These are phyloP conservation scores for Okamejei kenojei DNA, from an alignment of 2,797 vertebrate genomes.

Conservation along the genomic window DNA sequence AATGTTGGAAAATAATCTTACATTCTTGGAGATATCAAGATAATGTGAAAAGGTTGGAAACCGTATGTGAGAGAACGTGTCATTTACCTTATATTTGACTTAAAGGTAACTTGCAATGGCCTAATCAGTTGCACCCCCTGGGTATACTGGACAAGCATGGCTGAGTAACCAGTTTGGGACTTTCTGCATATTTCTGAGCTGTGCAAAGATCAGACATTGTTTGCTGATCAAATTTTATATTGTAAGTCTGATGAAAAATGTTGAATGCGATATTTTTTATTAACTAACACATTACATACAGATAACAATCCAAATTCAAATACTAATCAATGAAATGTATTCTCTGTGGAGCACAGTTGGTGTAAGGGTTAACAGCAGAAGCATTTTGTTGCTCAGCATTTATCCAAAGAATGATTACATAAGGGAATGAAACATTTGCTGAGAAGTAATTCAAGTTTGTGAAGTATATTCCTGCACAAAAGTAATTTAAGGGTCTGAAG, in stretches of 20 bases:
- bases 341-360: neutral
- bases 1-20: neutral
- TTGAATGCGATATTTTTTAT: neutral
- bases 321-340: neutral
- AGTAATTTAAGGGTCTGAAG: constrained; percentile 19
- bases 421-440: neutral
- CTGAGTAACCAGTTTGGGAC: neutral
- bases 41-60: neutral
- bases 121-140: neutral
- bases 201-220: neutral
- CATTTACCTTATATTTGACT: neutral
- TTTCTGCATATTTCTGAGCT: neutral
- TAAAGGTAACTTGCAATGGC: neutral
- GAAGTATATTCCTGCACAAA: neutral
- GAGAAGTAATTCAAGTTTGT: neutral
- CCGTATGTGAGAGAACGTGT: neutral
- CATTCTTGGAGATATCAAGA: neutral
- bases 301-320: neutral
- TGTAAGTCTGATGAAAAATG: neutral
- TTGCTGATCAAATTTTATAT: neutral
- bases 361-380: neutral
- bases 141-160: neutral
- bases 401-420: neutral
- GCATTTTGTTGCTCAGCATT: neutral
- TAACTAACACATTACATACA: neutral